These are phyloP conservation scores for Eupsittula cactorum DNA, from an alignment of 2,113 vertebrate species.

Conservation along the genomic window DNA sequence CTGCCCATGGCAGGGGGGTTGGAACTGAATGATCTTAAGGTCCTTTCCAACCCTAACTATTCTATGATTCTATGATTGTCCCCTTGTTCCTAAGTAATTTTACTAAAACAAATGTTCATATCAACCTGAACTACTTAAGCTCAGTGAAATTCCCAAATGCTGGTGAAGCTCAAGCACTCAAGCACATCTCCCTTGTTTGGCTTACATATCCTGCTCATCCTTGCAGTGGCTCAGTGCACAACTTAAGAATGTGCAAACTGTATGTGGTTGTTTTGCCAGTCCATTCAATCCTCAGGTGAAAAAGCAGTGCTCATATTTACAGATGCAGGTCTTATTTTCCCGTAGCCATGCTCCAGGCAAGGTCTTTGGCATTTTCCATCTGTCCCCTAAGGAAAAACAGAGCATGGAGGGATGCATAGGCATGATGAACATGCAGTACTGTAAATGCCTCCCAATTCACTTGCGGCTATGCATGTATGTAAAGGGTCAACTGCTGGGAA, in stretches of 20 bases:
- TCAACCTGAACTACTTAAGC: neutral
- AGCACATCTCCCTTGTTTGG: neutral
- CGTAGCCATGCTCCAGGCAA: conserved; percentile 18
- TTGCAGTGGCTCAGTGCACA: neutral
- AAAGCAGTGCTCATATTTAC: conserved; percentile 7
- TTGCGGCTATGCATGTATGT: neutral
- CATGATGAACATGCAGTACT: neutral
- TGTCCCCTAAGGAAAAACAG: conserved; percentile 11
- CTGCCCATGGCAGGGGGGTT: no score
- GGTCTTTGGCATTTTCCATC: conserved; percentile 42
- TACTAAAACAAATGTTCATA: neutral
- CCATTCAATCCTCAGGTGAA: neutral
- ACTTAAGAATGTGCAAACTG: neutral
- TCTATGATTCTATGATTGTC: neutral
- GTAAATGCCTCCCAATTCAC: neutral
- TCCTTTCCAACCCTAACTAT: no score
- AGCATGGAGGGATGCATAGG: neutral
- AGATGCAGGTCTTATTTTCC: conserved; percentile 32
- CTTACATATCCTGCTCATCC: neutral
- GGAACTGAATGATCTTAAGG: no score
- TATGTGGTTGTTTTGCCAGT: neutral
- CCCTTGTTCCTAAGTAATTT: neutral
- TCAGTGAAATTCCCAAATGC: neutral
- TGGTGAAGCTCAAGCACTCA: neutral
- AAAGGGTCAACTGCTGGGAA: neutral